These are phyloP conservation scores for Aythya baeri DNA, from an alignment of 2,113 vertebrate genomes.

Conservation along the genomic window DNA sequence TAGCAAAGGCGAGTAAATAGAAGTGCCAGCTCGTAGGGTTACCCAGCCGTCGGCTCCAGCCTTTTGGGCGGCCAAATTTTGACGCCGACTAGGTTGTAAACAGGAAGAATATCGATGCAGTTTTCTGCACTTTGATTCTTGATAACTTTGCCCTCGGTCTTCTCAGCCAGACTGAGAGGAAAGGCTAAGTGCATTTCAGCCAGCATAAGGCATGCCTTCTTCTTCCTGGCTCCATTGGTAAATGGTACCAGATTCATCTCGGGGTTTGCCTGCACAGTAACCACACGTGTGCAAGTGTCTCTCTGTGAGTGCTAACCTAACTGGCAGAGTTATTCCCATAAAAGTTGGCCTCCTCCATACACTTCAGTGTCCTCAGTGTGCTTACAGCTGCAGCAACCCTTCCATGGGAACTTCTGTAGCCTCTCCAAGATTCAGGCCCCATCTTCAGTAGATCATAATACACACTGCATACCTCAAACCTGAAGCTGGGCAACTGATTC, in stretches of 20 bases:
- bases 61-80: background rate
- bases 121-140: background rate
- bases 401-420: background rate
- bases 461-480: background rate
- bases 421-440: background rate
- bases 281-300: background rate
- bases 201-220: background rate
- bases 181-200: fast-evolving
- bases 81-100: fast-evolving
- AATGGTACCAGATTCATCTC: background rate
- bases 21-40: background rate
- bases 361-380: background rate
- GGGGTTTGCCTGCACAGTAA: background rate
- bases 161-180: background rate
- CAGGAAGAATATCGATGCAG: background rate
- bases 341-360: background rate
- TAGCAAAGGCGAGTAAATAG: background rate
- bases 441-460: background rate
- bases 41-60: background rate
- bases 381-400: background rate
- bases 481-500: background rate
- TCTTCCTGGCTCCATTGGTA: background rate
- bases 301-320: background rate
- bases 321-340: background rate
- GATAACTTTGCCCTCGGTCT: background rate